Conservation (phyloP, 2,888 invertebrate genomes). For the Zelleria hepariella region DNA sequence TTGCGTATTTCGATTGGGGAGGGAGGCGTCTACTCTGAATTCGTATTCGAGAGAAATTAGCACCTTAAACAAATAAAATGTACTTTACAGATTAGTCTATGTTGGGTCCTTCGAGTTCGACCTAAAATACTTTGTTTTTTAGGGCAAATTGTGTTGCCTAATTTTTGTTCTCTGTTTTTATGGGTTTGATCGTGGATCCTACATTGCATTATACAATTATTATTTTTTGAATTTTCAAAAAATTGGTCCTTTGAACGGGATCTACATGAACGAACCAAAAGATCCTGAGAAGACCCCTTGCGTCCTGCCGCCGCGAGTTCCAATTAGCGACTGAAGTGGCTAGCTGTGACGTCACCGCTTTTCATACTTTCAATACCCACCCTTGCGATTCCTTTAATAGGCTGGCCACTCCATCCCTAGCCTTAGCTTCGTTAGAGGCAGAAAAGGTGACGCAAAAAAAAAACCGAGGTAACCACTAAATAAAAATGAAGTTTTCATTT, state of each 20-base stretch:
- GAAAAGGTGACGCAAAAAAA: constrained; percentile 44
- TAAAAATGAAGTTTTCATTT: constrained; percentile 26
- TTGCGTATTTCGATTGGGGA: constrained; percentile 46
- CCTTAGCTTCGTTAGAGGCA: constrained; percentile 65
- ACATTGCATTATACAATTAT: no score
- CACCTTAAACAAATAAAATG: no score
- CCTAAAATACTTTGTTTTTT: no score
- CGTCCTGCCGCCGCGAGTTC: constrained; percentile 65
- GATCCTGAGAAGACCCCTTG: constrained; percentile 33
- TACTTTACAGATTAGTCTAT: no score
- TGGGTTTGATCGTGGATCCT: no score
- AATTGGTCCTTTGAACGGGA: not conserved
- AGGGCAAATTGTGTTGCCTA: no score
- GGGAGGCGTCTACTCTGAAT: constrained; percentile 27
- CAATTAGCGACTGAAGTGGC: constrained; percentile 68
- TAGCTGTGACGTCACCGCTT: constrained; percentile 61
- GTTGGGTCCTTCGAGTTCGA: no score
- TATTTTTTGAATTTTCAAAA: no score
- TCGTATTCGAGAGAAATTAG: not conserved
- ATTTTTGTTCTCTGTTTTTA: no score
- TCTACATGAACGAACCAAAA: no score
- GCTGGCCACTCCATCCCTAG: constrained; percentile 58
- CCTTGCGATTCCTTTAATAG: constrained; percentile 66
- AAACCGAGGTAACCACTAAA: constrained; percentile 33
- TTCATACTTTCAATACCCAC: constrained; percentile 69